Conservation (phyloP, 92 coral and sea anemone species). For the Porites lobata region DNA sequence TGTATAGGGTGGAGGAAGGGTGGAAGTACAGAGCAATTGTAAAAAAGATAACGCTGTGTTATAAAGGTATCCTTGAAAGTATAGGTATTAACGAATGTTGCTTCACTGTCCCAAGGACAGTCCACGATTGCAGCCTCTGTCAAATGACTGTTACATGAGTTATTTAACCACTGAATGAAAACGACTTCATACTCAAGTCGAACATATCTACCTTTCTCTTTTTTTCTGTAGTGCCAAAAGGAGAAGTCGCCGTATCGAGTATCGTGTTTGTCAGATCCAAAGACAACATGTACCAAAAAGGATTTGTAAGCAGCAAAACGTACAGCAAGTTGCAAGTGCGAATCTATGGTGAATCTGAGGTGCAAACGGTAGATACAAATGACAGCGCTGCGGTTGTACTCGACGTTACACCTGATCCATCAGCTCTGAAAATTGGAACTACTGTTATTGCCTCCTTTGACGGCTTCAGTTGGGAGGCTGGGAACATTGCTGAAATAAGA, state of each 20-base stretch:
- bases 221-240: constrained; percentile 48
- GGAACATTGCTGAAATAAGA: constrained; percentile 67
- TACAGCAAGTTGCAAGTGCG: constrained; percentile 63
- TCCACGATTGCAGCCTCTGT: too few species aligned
- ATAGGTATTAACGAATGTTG: too few species aligned
- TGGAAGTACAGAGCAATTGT: too few species aligned
- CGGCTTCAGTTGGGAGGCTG: constrained; percentile 63
- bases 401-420: constrained; percentile 69
- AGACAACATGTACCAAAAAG: constrained; percentile 64
- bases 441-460: constrained; percentile 78
- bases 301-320: constrained; percentile 78
- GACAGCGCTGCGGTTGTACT: constrained; percentile 80
- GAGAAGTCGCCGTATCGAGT: constrained; percentile 72
- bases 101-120: too few species aligned
- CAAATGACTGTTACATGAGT: too few species aligned
- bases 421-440: constrained; percentile 65
- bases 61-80: too few species aligned
- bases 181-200: not conserved
- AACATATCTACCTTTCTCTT: not conserved
- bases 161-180: too few species aligned
- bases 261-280: constrained; percentile 78
- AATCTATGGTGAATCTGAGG: constrained; percentile 52
- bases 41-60: too few species aligned
- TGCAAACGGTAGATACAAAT: constrained; percentile 39
- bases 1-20: too few species aligned